Percentiles rank a stretch among this genome's conserved stretches.
Conservation (phyloP, 2,888 invertebrate species). For the Mesoligia furuncula region DNA sequence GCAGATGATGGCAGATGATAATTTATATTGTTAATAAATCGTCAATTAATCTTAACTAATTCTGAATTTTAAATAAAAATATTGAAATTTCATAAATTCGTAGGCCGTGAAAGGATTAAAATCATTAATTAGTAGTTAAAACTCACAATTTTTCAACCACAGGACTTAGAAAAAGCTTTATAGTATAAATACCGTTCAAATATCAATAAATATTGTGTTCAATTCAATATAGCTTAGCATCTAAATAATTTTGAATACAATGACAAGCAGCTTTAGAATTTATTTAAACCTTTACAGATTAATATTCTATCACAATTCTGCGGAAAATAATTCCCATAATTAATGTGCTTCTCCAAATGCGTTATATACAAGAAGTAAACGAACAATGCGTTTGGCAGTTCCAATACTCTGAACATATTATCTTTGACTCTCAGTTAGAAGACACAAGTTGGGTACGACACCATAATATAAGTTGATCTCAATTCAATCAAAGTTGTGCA, state of each 20-base stretch:
- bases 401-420: slow-evolving; percentile 72
- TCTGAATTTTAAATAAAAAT: background rate
- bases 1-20: too few species aligned
- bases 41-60: background rate
- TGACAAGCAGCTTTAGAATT: slow-evolving; percentile 6
- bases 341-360: slow-evolving; percentile 18
- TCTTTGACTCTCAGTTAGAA: slow-evolving; percentile 76
- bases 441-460: slow-evolving; percentile 77
- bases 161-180: background rate
- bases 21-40: too few species aligned
- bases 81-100: too few species aligned
- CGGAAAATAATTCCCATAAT: slow-evolving; percentile 9
- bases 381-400: slow-evolving; percentile 63
- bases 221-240: background rate
- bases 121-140: background rate
- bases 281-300: background rate
- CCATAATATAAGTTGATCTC: slow-evolving; percentile 70
- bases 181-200: background rate
- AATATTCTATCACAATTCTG: background rate
- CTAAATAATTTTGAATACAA: background rate
- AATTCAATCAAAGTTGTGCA: too few species aligned
- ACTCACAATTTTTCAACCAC: background rate
- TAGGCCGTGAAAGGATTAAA: background rate
- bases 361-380: slow-evolving; percentile 53
- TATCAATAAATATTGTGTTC: slow-evolving; percentile 7